Evolutionary conservation across 2,888 invertebrate species (phyloP).

Genomic region (Lasioglossum villosulum): DNA sequence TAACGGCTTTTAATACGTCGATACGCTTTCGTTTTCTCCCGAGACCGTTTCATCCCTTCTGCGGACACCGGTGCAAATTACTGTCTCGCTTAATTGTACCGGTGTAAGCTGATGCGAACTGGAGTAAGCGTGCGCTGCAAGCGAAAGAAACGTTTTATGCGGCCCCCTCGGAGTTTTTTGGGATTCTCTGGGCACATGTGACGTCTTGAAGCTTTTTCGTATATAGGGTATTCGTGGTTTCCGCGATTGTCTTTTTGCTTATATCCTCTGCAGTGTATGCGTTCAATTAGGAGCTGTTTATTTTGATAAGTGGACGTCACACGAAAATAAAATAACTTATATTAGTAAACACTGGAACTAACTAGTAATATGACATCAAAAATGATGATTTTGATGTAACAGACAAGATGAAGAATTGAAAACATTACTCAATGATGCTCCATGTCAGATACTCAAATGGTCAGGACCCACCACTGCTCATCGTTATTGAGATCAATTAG

Average conservation of each 20-base stretch:
- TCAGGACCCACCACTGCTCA: neutral
- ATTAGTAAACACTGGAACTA: too few species aligned
- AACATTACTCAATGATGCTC: too few species aligned
- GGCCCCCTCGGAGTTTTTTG: neutral
- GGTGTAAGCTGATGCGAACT: neutral
- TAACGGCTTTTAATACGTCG: conserved; percentile 75
- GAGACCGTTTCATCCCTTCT: neutral
- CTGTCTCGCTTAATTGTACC: neutral
- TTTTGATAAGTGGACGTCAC: too few species aligned
- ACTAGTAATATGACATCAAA: too few species aligned
- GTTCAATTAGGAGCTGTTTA: too few species aligned
- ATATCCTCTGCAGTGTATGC: too few species aligned
- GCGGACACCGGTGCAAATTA: neutral
- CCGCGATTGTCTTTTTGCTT: too few species aligned
- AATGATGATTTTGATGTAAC: too few species aligned
- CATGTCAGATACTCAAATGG: too few species aligned
- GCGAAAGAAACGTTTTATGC: neutral
- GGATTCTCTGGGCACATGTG: neutral
- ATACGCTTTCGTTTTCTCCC: conserved; percentile 28
- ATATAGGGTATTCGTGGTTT: neutral
- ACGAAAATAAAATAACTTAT: too few species aligned
- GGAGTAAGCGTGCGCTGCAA: neutral
- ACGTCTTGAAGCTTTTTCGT: neutral
- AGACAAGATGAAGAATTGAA: too few species aligned
- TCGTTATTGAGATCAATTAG: neutral